Base-by-base conservation (phyloP, 53 echinoderm and acorn worm genomes). In the Temnopleurus reevesii region DNA sequence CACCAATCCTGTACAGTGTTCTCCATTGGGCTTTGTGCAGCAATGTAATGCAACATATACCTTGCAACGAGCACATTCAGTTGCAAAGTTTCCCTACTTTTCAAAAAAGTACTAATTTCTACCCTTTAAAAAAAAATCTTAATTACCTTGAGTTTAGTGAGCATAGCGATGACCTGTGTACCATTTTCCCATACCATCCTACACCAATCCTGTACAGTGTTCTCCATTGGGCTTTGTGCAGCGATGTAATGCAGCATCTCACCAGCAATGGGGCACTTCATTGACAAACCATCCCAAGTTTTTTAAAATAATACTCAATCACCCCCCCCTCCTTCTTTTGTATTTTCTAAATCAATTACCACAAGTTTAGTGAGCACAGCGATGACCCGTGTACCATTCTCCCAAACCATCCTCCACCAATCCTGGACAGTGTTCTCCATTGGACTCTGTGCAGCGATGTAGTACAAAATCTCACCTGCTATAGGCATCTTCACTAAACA, bases 381-480 rank as follows among this genome's bases (percentile, higher is more conserved):
- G 19, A 97, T 97, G 77, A 97, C 97, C 49, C 93, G 95, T 12
- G 95, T 92, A 12, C 92, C 93, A 64, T 92, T 93, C 85, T 97
- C 95, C 97, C 97, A 97, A 5, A 97, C 91, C 97, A 97, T 97
- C 26, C 92, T 91, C 97, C 97, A 97, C 97, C 97, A 97, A 87
- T 97, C 97, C 12, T 89, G 90, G 36, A 94, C 97, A 12, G 97
- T 97, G 63, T 71, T 90, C 81, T 95, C 83, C 88, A 95, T 59
- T 30, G 97, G 97, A 29, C 90, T 93, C 81, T 95, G 97, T 49
- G 95, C 59, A 18, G 95, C 95, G 6, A 97, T 92, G 91, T 97
- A 97, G 5, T 94, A 94, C 23, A 92, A 71, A 44, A 53, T 66
- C 85, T 95, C 94, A 36, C 92, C 87, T n/a, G 95, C 94, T 0